phyloP scores from a whole-genome alignment of 2,797 vertebrate species.

The Dermochelys coriacea region DNA sequence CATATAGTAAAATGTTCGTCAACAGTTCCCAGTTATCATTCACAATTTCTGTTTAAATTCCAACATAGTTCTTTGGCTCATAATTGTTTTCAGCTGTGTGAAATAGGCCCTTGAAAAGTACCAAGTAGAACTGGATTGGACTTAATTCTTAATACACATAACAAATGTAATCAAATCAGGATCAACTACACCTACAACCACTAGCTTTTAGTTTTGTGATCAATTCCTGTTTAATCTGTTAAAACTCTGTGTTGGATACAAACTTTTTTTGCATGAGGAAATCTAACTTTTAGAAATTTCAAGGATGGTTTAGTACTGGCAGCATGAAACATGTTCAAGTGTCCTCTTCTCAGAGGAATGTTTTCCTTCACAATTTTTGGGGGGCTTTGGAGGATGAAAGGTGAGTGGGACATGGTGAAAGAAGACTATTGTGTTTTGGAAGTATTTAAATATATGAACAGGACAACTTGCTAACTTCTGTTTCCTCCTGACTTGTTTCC shows the following conservation, averaged over 20 bases:
- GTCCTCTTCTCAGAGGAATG: fast-evolving
- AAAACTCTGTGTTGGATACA: not conserved
- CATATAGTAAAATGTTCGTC: constrained; percentile 34
- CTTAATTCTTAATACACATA: not conserved
- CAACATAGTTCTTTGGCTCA: constrained; percentile 20
- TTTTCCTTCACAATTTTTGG: not conserved
- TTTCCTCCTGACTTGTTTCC: not conserved
- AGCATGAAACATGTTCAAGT: not conserved
- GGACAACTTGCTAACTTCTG: not conserved
- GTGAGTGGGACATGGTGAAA: not conserved
- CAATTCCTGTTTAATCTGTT: not conserved
- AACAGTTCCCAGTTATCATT: constrained; percentile 37
- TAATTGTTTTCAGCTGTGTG: not conserved
- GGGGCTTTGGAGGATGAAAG: not conserved
- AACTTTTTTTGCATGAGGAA: not conserved
- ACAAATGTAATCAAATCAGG: not conserved
- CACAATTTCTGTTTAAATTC: constrained; percentile 43
- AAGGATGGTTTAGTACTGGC: not conserved
- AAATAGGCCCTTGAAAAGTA: not conserved
- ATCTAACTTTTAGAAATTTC: not conserved
- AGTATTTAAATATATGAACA: not conserved
- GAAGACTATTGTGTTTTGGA: not conserved
- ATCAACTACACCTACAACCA: not conserved
- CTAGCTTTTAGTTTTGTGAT: not conserved
- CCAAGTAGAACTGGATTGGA: not conserved